Evolutionary conservation across 1,140 invertebrate genomes (phyloP), one percentile per base, ranked within the genome.

Genomic region (Macrotrachela quadricornifera): DNA sequence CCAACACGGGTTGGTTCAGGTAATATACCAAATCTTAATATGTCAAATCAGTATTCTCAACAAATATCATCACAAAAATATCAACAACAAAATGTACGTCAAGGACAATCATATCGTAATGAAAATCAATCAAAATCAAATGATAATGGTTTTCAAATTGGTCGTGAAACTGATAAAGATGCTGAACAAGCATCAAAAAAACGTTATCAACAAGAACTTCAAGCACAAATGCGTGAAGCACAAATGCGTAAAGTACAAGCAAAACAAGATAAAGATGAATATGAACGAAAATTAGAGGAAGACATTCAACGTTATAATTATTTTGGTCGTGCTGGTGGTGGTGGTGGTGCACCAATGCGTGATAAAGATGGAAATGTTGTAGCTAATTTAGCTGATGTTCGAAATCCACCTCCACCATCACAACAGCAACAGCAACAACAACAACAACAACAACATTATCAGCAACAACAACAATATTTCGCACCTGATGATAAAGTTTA

Each of bases 261-360:
- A 45, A 55, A 58, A 44, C 46, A 46, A 45, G 56, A 57, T 30
- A 57, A 52, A 41, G 47, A 11, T 44, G 65, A 64, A 54, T 66
- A 67, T 59, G 67, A 71, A n/a, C 55, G 43, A 44, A 68, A 67
- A 55, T 49, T 68, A 37, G 62, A 69, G 36, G 61, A 61, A 47
- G 67, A 71, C 36, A 65, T 63, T 15, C 54, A 54, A 40, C 63
- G 60, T 46, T 69, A 70, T 50, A 64, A 68, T 57, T 68, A 68
- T 12, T 70, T 62, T 57, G 69, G 69, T 44, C 57, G 60, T 55
- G 62, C 62, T 17, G 69, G 69, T 17, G 62, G 63, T 17, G 69
- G 69, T 17, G 69, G 65, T 37, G 69, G 69, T 2, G 67, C 69
- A 10, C 69, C 69, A 14, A 61, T 67, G 45, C 64, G 59, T 51